Percentiles rank a stretch among this genome's conserved stretches.
These are phyloP conservation scores for Spatulosminthurus flaviceps DNA, from an alignment of 2,888 invertebrate species.

Conservation along the genomic window DNA sequence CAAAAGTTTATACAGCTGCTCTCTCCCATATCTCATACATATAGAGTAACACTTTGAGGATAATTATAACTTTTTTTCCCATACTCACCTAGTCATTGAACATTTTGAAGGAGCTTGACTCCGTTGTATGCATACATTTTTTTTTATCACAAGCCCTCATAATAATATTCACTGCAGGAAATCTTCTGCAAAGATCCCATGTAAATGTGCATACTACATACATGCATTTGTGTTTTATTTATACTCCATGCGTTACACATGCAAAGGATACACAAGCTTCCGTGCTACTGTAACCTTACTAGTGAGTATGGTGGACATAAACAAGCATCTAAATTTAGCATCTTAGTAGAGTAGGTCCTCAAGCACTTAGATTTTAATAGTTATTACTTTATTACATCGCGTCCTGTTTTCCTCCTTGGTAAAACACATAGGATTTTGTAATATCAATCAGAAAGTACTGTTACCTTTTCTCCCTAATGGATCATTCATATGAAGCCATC, in stretches of 20 bases:
- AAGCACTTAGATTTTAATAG: slow-evolving; percentile 20
- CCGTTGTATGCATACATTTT: too few relatives aligned
- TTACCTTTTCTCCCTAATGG: too few relatives aligned
- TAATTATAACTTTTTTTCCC: neutral
- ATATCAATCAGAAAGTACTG: slow-evolving; percentile 32
- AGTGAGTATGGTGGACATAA: neutral
- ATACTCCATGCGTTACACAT: too few relatives aligned
- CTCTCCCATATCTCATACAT: neutral
- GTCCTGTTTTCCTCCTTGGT: neutral
- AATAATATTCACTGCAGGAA: too few relatives aligned
- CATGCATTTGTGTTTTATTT: too few relatives aligned
- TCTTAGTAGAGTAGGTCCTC: neutral
- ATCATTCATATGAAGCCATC: too few relatives aligned
- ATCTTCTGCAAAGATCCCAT: too few relatives aligned
- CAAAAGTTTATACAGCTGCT: neutral
- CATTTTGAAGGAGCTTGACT: neutral
- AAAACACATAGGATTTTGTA: neutral
- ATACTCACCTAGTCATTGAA: neutral
- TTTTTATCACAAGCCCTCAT: neutral
- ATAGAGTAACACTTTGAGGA: neutral
- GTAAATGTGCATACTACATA: too few relatives aligned
- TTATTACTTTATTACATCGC: slow-evolving; percentile 28
- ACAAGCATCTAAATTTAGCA: neutral
- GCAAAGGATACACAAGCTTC: too few relatives aligned
- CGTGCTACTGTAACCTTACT: too few relatives aligned